Evolutionary conservation across 2,113 vertebrate genomes (phyloP).

Genomic region (Tichodroma muraria): DNA sequence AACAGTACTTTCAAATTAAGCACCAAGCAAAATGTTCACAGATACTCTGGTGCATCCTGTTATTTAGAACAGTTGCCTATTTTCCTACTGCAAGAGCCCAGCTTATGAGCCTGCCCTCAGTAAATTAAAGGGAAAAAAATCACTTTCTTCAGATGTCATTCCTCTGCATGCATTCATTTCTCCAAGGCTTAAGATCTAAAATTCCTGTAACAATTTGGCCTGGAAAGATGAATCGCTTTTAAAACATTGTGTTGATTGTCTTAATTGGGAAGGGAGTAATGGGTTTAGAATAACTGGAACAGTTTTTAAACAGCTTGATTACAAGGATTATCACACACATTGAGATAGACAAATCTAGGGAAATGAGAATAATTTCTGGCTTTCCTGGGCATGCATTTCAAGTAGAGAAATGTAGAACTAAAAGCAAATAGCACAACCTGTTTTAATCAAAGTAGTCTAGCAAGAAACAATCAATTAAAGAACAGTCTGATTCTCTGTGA

Average conservation of each 20-base stretch:
- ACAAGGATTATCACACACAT: slow-evolving; percentile 63
- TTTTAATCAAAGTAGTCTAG: slow-evolving; percentile 85
- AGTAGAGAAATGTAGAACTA: slow-evolving; percentile 73
- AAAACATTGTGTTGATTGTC: slow-evolving; percentile 67
- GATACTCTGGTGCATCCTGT: neutral
- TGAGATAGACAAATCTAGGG: slow-evolving; percentile 68
- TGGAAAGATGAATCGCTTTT: slow-evolving; percentile 69
- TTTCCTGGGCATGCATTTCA: slow-evolving; percentile 67
- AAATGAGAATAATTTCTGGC: slow-evolving; percentile 72
- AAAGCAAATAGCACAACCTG: slow-evolving; percentile 79
- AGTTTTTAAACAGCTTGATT: slow-evolving; percentile 66
- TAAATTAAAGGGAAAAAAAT: slow-evolving; percentile 49
- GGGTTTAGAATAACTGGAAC: slow-evolving; percentile 62
- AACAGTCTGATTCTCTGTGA: slow-evolving; percentile 84
- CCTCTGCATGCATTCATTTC: slow-evolving; percentile 61
- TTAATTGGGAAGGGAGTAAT: slow-evolving; percentile 66
- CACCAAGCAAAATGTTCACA: neutral
- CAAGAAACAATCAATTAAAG: slow-evolving; percentile 88
- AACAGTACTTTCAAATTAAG: neutral
- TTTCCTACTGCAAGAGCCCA: neutral
- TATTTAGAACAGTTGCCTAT: neutral
- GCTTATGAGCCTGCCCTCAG: neutral
- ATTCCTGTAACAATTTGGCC: slow-evolving; percentile 62
- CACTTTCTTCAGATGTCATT: slow-evolving; percentile 62
- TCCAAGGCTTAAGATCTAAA: slow-evolving; percentile 70